Conservation (phyloP, 2,797 vertebrate genomes). For the Falco novaeseelandiae region DNA sequence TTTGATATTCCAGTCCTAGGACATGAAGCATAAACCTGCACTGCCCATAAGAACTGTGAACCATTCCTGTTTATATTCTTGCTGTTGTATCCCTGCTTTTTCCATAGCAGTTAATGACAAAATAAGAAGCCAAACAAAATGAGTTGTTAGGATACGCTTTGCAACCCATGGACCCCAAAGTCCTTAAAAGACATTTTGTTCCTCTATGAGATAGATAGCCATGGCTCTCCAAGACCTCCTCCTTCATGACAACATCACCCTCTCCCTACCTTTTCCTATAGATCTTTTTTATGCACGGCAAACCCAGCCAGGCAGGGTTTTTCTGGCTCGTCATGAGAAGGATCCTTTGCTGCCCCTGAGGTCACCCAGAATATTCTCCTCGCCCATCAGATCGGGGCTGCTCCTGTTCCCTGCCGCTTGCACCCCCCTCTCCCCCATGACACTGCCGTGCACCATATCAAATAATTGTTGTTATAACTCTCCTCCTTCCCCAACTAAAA, state of each 20-base stretch:
- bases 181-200: not conserved
- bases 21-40: not conserved
- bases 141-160: not conserved
- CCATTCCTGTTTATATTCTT: not conserved
- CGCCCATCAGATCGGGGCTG: not conserved
- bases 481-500: conserved; percentile 64
- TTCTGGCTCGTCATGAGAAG: not conserved
- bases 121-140: not conserved
- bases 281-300: not conserved
- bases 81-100: not conserved
- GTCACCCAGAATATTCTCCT: not conserved
- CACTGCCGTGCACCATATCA: conserved; percentile 37
- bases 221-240: not conserved
- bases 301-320: not conserved
- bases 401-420: not conserved
- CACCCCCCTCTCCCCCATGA: not conserved
- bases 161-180: not conserved
- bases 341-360: not conserved
- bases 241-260: not conserved
- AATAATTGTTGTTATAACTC: conserved; percentile 49
- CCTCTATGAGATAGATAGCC: not conserved
- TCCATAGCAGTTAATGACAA: not conserved
- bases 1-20: not conserved
- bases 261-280: not conserved
- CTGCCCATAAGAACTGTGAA: not conserved